A percentile compares a stretch with the other conserved stretches of the same genome.
Evolutionary conservation across 2,888 invertebrate genomes (phyloP).

Genomic region (Diplolepis rosae): DNA sequence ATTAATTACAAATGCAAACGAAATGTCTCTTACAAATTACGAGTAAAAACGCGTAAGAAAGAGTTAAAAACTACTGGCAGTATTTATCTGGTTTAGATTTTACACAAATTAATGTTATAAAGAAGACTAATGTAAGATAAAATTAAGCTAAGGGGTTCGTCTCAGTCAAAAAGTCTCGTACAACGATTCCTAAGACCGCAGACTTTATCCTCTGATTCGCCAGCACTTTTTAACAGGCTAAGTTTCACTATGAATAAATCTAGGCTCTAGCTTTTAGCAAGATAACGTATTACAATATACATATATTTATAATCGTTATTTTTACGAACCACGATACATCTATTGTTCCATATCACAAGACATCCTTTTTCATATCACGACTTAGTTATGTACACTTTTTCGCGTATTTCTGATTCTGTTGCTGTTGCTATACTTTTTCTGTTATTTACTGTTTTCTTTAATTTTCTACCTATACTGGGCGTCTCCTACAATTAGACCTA

Average conservation of each 20-base stretch:
- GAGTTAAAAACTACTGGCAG: constrained; percentile 8
- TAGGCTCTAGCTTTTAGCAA: constrained; percentile 36
- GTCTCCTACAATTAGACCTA: not conserved
- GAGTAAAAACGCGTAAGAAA: not conserved
- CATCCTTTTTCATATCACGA: constrained; percentile 66
- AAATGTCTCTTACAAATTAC: not conserved
- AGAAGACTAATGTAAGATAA: not conserved
- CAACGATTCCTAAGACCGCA: constrained; percentile 44
- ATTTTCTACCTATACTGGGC: not conserved
- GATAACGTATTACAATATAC: constrained; percentile 41
- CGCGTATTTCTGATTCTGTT: constrained; percentile 15
- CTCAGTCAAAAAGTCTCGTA: constrained; percentile 38
- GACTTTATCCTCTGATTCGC: constrained; percentile 30
- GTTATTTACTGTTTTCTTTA: not conserved
- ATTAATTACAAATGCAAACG: not conserved
- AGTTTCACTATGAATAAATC: constrained; percentile 9
- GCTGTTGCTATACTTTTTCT: constrained; percentile 21
- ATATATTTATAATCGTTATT: constrained; percentile 40
- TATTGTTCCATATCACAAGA: constrained; percentile 63
- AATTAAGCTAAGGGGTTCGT: not conserved
- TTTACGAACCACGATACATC: constrained; percentile 56
- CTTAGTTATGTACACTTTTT: constrained; percentile 40
- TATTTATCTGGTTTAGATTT: not conserved
- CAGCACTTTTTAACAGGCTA: constrained; percentile 27
- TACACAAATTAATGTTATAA: not conserved